A percentile compares a stretch with the other conserved stretches of the same genome.
Evolutionary conservation across 2,113 vertebrate species (phyloP).

Genomic region (Melozone crissalis): DNA sequence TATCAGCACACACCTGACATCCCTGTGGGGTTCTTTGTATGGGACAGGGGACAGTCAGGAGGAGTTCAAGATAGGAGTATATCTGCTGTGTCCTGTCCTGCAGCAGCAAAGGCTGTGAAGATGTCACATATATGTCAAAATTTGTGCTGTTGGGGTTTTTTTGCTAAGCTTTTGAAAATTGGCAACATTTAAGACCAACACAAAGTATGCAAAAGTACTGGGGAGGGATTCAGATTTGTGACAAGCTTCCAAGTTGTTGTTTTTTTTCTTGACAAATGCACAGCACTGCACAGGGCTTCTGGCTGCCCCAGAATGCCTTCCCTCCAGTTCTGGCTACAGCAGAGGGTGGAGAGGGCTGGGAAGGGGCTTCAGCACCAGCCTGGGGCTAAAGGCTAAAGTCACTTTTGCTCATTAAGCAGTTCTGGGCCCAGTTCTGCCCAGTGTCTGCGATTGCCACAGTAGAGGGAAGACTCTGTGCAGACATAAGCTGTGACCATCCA

Average conservation of each 20-base stretch:
- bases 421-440: background rate
- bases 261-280: background rate
- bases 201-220: background rate
- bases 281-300: background rate
- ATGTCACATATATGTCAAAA: background rate
- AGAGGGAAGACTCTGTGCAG: background rate
- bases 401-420: background rate
- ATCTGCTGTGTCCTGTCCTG: background rate
- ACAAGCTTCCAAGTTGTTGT: background rate
- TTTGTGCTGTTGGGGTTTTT: background rate
- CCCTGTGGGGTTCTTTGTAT: background rate
- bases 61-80: background rate
- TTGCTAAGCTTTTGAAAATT: background rate
- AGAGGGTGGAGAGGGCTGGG: background rate
- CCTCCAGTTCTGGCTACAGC: background rate
- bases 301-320: background rate
- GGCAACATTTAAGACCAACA: background rate
- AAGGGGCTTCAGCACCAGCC: background rate
- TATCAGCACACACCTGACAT: fast-evolving
- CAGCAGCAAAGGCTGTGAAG: fast-evolving
- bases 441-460: fast-evolving
- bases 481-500: background rate
- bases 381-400: background rate
- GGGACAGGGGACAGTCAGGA: background rate
- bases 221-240: background rate